These are phyloP conservation scores for Steinernema carpocapsae DNA, from an alignment of 2,888 invertebrate species.

Conservation along the genomic window DNA sequence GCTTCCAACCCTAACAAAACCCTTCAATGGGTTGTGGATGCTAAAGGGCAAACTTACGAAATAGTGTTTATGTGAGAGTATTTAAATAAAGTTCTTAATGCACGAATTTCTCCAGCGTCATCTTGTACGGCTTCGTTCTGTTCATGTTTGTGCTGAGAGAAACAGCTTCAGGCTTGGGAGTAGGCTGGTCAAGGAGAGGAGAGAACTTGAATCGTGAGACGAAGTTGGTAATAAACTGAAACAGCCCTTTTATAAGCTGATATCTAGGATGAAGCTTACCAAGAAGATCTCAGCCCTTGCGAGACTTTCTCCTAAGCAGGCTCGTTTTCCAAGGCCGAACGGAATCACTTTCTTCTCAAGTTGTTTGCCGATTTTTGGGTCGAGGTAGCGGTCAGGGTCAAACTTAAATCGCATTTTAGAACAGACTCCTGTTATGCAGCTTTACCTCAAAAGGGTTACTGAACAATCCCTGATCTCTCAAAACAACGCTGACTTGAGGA, in stretches of 20 bases:
- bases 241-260: neutral
- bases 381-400: neutral
- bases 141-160: neutral
- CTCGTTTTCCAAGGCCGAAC: neutral
- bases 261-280: neutral
- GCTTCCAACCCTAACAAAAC: no score
- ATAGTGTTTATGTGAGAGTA: no score
- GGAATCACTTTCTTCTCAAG: neutral
- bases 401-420: neutral
- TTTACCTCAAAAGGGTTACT: neutral
- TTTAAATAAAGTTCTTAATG: no score
- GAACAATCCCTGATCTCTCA: neutral
- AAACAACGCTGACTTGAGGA: neutral
- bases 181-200: neutral
- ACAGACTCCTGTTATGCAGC: neutral
- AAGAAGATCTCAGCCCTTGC: constrained; percentile 2
- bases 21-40: no score
- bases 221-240: neutral
- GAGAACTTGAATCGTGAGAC: constrained; percentile 4
- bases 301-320: neutral
- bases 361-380: neutral
- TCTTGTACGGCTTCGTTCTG: neutral
- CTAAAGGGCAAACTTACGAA: no score
- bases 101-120: constrained; percentile 9
- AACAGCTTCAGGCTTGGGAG: neutral